A percentile compares a stretch with the other conserved stretches of the same genome.
phyloP scores from a whole-genome alignment of 2,797 vertebrate species.

The Semotilus atromaculatus region DNA sequence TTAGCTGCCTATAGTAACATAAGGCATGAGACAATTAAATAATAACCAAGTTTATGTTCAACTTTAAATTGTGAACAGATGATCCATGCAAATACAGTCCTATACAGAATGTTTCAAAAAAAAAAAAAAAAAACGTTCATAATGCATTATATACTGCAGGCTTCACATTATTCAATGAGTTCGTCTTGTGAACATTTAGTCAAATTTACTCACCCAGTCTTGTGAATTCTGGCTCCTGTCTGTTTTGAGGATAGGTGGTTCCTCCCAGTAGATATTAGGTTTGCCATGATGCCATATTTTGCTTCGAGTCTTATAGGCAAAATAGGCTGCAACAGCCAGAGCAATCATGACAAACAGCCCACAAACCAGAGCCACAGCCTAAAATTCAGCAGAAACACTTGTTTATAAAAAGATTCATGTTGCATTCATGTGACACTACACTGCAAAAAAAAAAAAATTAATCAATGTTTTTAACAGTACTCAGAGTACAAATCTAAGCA shows the following conservation, averaged over 20 bases:
- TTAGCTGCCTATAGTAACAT: background rate
- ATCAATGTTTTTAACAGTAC: too few relatives aligned
- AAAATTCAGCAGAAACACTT: background rate
- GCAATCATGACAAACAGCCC: conserved; percentile 83
- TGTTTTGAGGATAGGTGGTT: conserved; percentile 53
- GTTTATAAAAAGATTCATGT: background rate
- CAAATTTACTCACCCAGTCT: conserved; percentile 78
- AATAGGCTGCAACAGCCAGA: conserved; percentile 82
- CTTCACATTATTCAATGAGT: background rate
- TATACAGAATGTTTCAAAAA: background rate
- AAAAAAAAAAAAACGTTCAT: background rate
- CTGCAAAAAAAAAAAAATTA: background rate
- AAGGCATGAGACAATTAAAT: background rate
- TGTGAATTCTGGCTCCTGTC: conserved; percentile 79
- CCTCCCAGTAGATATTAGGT: conserved; percentile 85
- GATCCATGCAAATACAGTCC: background rate
- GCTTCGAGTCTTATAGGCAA: conserved; percentile 84
- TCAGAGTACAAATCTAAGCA: background rate
- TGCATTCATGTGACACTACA: background rate
- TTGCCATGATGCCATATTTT: conserved; percentile 88
- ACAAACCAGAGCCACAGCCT: conserved; percentile 85
- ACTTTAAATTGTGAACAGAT: background rate
- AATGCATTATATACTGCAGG: background rate
- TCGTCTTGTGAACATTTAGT: background rate
- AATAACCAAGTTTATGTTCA: background rate